These are phyloP conservation scores for Phrynocephalus versicolor DNA, from an alignment of 2,113 vertebrate genomes.

Conservation along the genomic window DNA sequence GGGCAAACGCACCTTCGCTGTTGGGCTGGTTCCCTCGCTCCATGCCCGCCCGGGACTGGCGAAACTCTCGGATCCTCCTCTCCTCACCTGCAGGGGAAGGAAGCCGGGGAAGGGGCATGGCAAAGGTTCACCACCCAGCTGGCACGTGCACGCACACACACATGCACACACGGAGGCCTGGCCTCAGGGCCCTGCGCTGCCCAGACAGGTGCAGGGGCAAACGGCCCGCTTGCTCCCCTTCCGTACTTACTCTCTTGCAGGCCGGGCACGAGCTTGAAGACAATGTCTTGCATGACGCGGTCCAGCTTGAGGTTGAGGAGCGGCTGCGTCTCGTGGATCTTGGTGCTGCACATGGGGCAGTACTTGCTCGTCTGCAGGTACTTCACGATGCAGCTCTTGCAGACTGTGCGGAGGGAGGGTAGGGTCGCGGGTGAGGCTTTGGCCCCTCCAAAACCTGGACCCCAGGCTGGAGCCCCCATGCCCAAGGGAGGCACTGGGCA, in stretches of 20 bases:
- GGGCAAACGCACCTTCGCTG: conserved; percentile 80
- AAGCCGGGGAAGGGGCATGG: background rate
- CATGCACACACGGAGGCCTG: too few species aligned
- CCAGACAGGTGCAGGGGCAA: background rate
- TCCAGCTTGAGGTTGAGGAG: conserved; percentile 97
- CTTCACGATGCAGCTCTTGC: conserved; percentile 98
- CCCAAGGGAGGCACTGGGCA: too few species aligned
- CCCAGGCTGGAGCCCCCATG: background rate
- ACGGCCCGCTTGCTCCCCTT: background rate
- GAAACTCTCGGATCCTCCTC: conserved; percentile 94
- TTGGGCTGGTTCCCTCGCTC: conserved; percentile 89
- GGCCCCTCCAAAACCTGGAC: too few species aligned
- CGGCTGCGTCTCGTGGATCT: conserved; percentile 98
- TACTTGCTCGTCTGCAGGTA: conserved; percentile 99
- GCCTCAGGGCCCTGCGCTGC: background rate
- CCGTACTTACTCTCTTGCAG: conserved; percentile 92
- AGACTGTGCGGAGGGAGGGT: conserved; percentile 76
- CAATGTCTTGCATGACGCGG: conserved; percentile 97
- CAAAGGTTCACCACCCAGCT: background rate
- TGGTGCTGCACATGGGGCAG: conserved; percentile 99
- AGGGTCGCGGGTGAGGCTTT: background rate
- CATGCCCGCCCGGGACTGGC: conserved; percentile 89
- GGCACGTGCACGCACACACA: too few species aligned
- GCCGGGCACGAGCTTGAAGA: conserved; percentile 96
- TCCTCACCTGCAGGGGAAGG: conserved; percentile 84